phyloP scores from a whole-genome alignment of 2,797 vertebrate genomes.

The Loriculus beryllinus region DNA sequence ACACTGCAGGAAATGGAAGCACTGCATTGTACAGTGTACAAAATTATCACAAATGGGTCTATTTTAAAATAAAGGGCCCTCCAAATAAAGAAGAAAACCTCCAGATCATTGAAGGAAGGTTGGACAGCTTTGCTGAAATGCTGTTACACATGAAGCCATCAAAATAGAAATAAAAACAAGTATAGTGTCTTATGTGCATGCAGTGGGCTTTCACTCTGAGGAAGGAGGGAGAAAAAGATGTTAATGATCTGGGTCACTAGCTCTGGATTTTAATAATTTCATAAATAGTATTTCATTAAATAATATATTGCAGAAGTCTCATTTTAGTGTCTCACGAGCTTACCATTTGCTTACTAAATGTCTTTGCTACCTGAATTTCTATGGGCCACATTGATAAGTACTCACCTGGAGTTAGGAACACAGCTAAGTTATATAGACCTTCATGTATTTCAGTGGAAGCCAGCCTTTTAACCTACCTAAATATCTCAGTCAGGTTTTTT shows the following conservation, averaged over 20 bases:
- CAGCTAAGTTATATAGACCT: background rate
- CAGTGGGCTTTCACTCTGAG: background rate
- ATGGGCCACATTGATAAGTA: background rate
- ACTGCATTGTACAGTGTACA: background rate
- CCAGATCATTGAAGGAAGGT: background rate
- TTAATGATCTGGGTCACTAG: background rate
- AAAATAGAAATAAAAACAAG: background rate
- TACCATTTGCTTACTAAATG: background rate
- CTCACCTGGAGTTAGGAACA: background rate
- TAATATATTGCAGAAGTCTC: background rate
- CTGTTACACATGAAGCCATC: background rate
- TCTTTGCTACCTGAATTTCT: background rate
- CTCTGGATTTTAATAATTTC: background rate
- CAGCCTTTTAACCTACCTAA: background rate
- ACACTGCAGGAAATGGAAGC: background rate
- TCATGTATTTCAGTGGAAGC: background rate
- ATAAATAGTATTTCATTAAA: background rate
- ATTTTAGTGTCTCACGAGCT: background rate
- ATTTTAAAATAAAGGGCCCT: background rate
- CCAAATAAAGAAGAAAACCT: background rate
- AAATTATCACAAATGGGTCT: background rate
- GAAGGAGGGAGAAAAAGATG: background rate
- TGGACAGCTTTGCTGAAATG: background rate
- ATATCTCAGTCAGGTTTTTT: background rate
- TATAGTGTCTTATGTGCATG: background rate